Evolutionary conservation across 2,113 vertebrate species (phyloP), one percentile per base, ranked within the genome.

Genomic region (Leptobrachium ailaonicum): DNA sequence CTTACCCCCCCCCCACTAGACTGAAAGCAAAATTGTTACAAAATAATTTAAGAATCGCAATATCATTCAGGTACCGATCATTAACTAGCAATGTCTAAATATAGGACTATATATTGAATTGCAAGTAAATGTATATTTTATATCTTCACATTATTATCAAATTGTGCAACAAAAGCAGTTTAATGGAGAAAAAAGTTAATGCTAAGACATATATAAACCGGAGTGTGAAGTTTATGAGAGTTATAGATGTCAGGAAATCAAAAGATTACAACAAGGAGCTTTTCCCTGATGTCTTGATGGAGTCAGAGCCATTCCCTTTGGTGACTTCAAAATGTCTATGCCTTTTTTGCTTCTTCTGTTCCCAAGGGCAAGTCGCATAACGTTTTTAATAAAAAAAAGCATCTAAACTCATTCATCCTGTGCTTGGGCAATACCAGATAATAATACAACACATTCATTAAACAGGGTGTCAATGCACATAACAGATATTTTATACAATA

Each of bases 261-360:
- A 84, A 77, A 50, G 47, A 1, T 13, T 44, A 83, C 53, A 75
- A 6, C 2, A 47, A 12, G 70, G 73, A 14, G 32, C 12, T 47
- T 79, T 53, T 80, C 47, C 60, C 1, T 32, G 58, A 76, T 72
- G 82, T 76, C 66, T 73, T 13, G 5, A 45, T 8, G 68, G 14
- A 44, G 74, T 43, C 76, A 87, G 4, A 84, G 5, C 0, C 13
- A 44, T 83, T 71, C 66, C 66, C 73, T 83, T 72, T 13, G 6
- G 58, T 0, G 0, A 45, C 50, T 79, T 66, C 7, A 81, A 81
- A 62, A 56, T 40, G 79, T 2, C 11, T 82, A 84, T 45, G 63
- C 40, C 10, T 60, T 9, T 0, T 73, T 3, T 60, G 42, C 82
- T 79, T 71, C 14, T 58, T 70, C 14, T 58, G 43, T 76, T 66